Percentiles rank a stretch among this genome's conserved stretches.
Conservation (phyloP, 1,140 invertebrate genomes). For the Tetramorium simillimum region DNA sequence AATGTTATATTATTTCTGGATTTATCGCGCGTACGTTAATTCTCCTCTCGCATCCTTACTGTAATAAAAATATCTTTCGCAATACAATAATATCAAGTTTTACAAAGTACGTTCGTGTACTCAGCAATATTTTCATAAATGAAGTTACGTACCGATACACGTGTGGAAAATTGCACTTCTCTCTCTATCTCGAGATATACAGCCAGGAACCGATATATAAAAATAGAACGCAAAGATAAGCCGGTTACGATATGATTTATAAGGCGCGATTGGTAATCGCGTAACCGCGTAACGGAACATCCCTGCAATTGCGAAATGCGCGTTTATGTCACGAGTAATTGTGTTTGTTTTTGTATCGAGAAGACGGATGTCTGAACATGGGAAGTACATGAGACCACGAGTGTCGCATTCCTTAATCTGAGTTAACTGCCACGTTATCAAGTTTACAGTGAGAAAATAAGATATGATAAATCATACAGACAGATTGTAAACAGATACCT, state of each 20-base stretch:
- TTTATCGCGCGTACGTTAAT: background rate
- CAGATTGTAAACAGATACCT: constrained; percentile 21
- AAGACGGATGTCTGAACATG: background rate
- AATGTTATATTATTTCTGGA: background rate
- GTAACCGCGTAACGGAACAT: background rate
- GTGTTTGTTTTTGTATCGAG: background rate
- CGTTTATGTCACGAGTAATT: constrained; percentile 16
- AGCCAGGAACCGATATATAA: constrained; percentile 36
- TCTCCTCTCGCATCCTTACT: background rate
- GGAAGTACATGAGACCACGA: background rate
- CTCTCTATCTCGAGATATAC: background rate
- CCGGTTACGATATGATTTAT: constrained; percentile 39
- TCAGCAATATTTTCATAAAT: background rate
- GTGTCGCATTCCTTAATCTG: background rate
- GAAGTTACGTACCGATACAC: background rate
- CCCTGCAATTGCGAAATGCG: constrained; percentile 23
- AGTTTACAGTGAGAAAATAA: background rate
- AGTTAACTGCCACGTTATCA: background rate
- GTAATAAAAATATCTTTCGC: background rate
- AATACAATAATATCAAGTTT: background rate
- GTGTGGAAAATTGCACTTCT: background rate
- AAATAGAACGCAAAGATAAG: constrained; percentile 65
- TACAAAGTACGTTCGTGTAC: background rate
- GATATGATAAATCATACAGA: background rate
- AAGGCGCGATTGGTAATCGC: constrained; percentile 52